phyloP scores from a whole-genome alignment of 2,113 vertebrate species.

The Seriola quinqueradiata region DNA sequence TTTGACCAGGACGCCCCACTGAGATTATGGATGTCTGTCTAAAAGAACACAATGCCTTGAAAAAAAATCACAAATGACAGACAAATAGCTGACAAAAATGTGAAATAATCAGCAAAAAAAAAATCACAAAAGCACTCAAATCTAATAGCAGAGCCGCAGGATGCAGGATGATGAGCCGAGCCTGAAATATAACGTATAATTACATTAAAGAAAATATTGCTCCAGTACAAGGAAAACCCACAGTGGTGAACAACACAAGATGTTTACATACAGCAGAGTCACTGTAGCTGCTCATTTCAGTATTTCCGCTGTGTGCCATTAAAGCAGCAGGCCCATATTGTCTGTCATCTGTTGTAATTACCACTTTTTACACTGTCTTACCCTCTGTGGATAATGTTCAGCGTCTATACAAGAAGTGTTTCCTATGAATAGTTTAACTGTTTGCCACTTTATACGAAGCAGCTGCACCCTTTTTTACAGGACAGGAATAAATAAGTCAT shows the following conservation, averaged over 20 bases:
- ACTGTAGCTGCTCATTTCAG: slow-evolving; percentile 56
- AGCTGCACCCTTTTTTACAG: slow-evolving; percentile 75
- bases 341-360: slow-evolving; percentile 84
- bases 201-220: slow-evolving; percentile 56
- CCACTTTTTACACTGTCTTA: slow-evolving; percentile 73
- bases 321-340: slow-evolving; percentile 77
- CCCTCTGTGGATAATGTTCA: slow-evolving; percentile 70
- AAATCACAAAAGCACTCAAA: slow-evolving; percentile 25
- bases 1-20: slow-evolving; percentile 18
- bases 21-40: slow-evolving; percentile 32
- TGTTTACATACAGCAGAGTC: slow-evolving; percentile 70
- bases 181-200: slow-evolving; percentile 60
- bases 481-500: slow-evolving; percentile 69
- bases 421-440: slow-evolving; percentile 76
- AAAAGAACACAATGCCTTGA: background rate
- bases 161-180: slow-evolving; percentile 26
- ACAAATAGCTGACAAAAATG: slow-evolving; percentile 15
- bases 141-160: slow-evolving; percentile 37
- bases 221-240: slow-evolving; percentile 48
- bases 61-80: background rate
- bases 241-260: slow-evolving; percentile 60
- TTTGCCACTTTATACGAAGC: slow-evolving; percentile 74
- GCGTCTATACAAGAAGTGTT: slow-evolving; percentile 67
- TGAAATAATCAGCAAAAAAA: background rate
- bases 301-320: slow-evolving; percentile 67